These are phyloP conservation scores for Tapirus indicus DNA, from an alignment of 2,797 vertebrate genomes.

Conservation along the genomic window DNA sequence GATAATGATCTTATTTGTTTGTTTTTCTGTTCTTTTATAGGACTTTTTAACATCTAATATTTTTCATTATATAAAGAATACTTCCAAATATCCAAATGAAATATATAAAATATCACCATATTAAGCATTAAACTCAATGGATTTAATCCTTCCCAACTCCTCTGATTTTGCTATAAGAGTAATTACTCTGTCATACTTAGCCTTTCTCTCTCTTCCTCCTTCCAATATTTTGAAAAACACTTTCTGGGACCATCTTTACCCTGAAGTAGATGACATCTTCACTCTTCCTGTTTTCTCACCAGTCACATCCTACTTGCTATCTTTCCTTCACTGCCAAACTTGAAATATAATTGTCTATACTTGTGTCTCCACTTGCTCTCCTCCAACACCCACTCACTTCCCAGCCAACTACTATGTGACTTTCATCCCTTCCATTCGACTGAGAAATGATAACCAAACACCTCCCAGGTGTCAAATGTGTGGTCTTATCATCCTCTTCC, in stretches of 20 bases:
- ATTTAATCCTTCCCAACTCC: not conserved
- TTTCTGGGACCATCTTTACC: not conserved
- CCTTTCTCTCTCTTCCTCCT: not conserved
- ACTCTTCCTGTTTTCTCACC: not conserved
- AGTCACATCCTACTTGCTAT: not conserved
- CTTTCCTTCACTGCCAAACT: not conserved
- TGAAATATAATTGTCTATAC: not conserved
- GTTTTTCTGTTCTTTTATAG: not conserved
- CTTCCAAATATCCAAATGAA: not conserved
- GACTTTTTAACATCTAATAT: not conserved
- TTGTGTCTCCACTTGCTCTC: not conserved
- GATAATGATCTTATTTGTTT: not conserved
- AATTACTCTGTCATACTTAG: not conserved
- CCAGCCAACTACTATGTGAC: not conserved
- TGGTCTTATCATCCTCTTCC: not conserved
- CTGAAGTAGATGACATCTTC: not conserved
- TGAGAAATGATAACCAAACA: not conserved
- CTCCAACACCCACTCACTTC: not conserved
- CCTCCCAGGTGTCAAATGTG: not conserved
- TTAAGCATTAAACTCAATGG: not conserved
- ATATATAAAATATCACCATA: not conserved
- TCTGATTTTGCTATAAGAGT: not conserved
- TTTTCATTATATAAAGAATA: slow-evolving; percentile 1
- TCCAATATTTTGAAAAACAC: not conserved
- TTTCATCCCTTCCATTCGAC: not conserved